Evolutionary conservation across 2,113 vertebrate species (phyloP), one percentile per base, ranked within the genome.

Genomic region (Hydrolagus affinis): DNA sequence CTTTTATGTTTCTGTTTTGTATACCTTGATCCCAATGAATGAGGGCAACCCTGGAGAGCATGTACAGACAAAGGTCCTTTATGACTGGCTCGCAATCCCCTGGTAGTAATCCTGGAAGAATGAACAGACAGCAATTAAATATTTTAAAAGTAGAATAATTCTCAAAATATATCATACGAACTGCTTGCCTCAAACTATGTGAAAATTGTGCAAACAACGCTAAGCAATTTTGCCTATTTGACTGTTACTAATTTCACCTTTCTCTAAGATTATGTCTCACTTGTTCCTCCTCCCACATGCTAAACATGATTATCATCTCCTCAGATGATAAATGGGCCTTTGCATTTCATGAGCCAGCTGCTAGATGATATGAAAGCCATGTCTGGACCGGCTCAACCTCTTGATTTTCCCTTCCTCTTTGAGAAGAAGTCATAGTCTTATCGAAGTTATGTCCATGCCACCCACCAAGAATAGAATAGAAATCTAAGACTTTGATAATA

Each of bases 11-110:
- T 60, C 9, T 30, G 60, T 62, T 76, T 85, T 83, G 91, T 91
- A 89, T 85, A 94, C 95, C 93, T 88, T 93, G 88, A 91, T 95
- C 93, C 93, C 87, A 92, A 78, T 89, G 90, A 89, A 88, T 89
- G 86, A 92, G 92, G 87, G 93, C 91, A 70, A 88, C 87, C 11
- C 86, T 73, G 85, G 89, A 89, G 71, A 91, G 87, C 78, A 91
- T 85, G 85, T 69, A 2, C n/a, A 87, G 86, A 87, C 88, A 89
- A 85, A 94, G 85, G 83, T 90, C 87, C 86, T 93, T 89, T 87
- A 92, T 88, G 85, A 89, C 86, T 71, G 85, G 85, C 59, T 87
- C 88, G 86, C 87, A 90, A 87, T 91, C 91, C n/a, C 78, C 86
- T 86, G 91, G 87, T 86, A 83, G 78, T 32, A 83, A 66, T 23